Conservation (phyloP, 2,113 vertebrate genomes). For the Marmota flaviventris region DNA sequence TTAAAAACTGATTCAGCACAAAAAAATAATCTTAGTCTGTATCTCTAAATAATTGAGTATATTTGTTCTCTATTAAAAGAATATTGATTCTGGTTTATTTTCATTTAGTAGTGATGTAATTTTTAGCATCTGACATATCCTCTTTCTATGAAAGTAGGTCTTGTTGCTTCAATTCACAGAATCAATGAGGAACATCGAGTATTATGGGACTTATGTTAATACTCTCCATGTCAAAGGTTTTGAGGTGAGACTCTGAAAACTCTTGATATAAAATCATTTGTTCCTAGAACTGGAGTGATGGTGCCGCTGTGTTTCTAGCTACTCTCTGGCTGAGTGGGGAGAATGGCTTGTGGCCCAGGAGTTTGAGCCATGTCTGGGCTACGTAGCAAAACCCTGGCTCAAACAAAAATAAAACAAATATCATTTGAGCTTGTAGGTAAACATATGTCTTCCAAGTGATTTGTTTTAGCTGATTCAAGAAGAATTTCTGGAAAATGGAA, state of each 20-base stretch:
- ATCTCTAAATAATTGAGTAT: background rate
- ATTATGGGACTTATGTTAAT: background rate
- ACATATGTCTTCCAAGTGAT: background rate
- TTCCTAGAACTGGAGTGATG: background rate
- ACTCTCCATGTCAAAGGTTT: background rate
- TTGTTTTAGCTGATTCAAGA: constrained; percentile 55
- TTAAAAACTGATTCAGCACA: background rate
- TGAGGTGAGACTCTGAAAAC: constrained; percentile 28
- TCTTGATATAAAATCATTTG: background rate
- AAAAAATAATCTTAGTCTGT: background rate
- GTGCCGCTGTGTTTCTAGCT: background rate
- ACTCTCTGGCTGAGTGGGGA: background rate
- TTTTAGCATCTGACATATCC: constrained; percentile 35
- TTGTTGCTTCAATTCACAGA: constrained; percentile 47
- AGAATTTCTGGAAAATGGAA: constrained; percentile 56
- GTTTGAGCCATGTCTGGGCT: background rate
- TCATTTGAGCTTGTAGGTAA: background rate
- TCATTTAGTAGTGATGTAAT: background rate
- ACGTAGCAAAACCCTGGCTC: background rate
- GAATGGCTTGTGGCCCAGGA: background rate
- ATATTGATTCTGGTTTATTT: constrained; percentile 34
- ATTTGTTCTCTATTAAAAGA: background rate
- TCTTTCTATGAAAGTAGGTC: background rate
- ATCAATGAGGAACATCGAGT: constrained; percentile 1
- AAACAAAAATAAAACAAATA: background rate